phyloP scores from a whole-genome alignment of 1,140 invertebrate species.

The Ephestia elutella region DNA sequence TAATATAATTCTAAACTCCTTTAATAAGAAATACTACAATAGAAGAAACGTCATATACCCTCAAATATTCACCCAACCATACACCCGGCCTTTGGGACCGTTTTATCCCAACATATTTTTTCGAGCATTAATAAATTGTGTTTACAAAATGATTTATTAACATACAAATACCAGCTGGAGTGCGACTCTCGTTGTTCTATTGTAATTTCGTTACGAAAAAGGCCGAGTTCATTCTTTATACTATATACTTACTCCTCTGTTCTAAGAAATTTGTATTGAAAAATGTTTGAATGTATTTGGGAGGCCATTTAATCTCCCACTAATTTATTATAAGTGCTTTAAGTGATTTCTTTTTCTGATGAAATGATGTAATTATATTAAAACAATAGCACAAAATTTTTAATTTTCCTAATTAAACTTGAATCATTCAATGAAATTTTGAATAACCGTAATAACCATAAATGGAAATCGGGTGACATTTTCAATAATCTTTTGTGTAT shows the following conservation, averaged over 20 bases:
- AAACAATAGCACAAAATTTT: no score
- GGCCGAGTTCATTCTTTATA: background rate
- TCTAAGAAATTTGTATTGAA: background rate
- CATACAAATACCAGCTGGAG: background rate
- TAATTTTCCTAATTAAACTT: no score
- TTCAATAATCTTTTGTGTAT: no score
- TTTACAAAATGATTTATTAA: slow-evolving; percentile 4
- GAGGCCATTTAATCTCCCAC: no score
- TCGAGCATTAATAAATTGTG: slow-evolving; percentile 2
- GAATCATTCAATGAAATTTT: no score
- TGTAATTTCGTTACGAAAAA: background rate
- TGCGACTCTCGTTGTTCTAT: background rate
- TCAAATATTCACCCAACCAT: background rate
- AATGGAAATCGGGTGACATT: no score
- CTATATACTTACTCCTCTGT: no score
- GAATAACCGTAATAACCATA: no score
- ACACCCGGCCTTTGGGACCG: background rate
- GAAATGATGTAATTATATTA: no score
- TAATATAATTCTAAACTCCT: background rate
- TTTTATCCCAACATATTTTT: background rate
- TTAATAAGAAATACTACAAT: background rate
- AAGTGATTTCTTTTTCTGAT: no score
- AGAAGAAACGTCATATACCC: background rate
- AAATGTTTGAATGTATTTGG: no score
- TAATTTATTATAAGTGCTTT: no score